These are phyloP conservation scores for Drosophila oshimai DNA, from an alignment of 1,140 invertebrate species.

Conservation along the genomic window DNA sequence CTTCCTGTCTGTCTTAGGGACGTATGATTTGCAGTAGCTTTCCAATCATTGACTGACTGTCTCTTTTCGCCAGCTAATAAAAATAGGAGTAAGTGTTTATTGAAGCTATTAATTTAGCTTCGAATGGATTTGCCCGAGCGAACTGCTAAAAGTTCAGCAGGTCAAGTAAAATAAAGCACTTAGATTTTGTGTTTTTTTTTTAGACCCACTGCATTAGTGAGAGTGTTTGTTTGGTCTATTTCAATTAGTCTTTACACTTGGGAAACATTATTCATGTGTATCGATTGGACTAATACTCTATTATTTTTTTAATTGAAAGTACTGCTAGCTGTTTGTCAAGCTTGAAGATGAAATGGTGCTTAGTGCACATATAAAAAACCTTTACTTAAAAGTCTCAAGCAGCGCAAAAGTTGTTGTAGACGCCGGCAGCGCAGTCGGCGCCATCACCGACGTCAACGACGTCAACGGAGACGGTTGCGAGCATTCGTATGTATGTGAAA, in stretches of 20 bases:
- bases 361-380: slow-evolving; percentile 38
- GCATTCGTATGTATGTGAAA: too few relatives aligned
- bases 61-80: slow-evolving; percentile 58
- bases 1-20: slow-evolving; percentile 19
- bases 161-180: slow-evolving; percentile 21
- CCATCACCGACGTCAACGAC: too few relatives aligned
- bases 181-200: neutral
- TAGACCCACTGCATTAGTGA: neutral
- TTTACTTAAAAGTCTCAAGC: too few relatives aligned
- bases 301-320: slow-evolving; percentile 52
- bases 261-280: slow-evolving; percentile 43
- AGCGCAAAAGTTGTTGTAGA: too few relatives aligned
- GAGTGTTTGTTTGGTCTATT: slow-evolving; percentile 42
- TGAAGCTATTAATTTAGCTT: slow-evolving; percentile 79
- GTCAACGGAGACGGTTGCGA: too few relatives aligned
- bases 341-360: slow-evolving; percentile 5
- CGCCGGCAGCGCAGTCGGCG: too few relatives aligned
- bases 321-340: slow-evolving; percentile 29
- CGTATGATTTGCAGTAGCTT: too few relatives aligned
- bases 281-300: slow-evolving; percentile 53
- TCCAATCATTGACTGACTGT: slow-evolving; percentile 33
- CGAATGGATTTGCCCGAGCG: slow-evolving; percentile 55
- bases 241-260: slow-evolving; percentile 13
- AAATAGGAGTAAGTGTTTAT: slow-evolving; percentile 72
- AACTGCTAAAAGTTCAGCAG: slow-evolving; percentile 53